Percentiles rank a stretch among this genome's conserved stretches.
These are phyloP conservation scores for Bufo gargarizans DNA, from an alignment of 2,113 vertebrate species.

Conservation along the genomic window DNA sequence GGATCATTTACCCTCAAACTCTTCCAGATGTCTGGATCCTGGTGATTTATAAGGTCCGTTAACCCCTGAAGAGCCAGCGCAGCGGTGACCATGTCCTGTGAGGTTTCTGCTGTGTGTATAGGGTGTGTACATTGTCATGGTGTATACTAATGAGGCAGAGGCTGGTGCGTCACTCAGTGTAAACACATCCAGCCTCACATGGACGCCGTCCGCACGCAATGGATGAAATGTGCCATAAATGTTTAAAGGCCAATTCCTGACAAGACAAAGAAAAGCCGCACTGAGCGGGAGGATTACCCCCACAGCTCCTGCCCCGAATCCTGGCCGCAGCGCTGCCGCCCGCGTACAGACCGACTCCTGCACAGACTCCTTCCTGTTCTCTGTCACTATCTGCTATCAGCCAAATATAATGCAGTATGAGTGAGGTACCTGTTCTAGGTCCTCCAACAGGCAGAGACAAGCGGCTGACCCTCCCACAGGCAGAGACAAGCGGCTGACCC, in stretches of 20 bases:
- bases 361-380: too few relatives aligned
- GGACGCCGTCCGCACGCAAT: background rate
- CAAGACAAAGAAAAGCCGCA: background rate
- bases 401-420: too few relatives aligned
- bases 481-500: too few relatives aligned
- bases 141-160: background rate
- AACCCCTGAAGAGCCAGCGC: background rate
- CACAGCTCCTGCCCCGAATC: background rate
- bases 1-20: background rate
- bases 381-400: too few relatives aligned
- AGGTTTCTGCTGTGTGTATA: background rate
- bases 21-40: conserved; percentile 27
- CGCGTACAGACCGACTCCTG: too few relatives aligned
- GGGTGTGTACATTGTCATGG: background rate
- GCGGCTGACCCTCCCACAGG: too few relatives aligned
- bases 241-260: background rate
- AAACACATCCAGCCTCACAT: background rate
- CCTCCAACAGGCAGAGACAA: too few relatives aligned
- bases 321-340: too few relatives aligned
- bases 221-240: background rate
- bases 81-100: background rate
- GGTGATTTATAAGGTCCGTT: background rate
- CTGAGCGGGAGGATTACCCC: background rate
- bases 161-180: background rate
- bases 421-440: too few relatives aligned